These are phyloP conservation scores for Zelostemma sp. DNA, from an alignment of 1,140 invertebrate species.

Conservation along the genomic window DNA sequence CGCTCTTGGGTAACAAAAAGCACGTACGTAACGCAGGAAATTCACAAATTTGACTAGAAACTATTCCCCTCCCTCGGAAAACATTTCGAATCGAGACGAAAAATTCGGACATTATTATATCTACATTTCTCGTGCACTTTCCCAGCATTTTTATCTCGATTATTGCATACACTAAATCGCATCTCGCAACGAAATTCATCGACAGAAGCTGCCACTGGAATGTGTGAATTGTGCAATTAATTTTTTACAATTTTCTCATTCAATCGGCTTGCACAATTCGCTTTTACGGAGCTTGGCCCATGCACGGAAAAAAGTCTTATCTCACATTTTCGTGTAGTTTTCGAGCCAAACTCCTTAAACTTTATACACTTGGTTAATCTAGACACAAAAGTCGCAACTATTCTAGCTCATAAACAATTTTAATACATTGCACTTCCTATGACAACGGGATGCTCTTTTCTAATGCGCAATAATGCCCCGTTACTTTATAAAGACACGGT, in stretches of 20 bases:
- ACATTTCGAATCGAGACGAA: constrained; percentile 5
- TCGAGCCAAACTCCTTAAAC: no score
- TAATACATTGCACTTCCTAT: constrained; percentile 22
- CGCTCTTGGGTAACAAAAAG: constrained; percentile 1
- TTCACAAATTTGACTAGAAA: constrained; percentile 53
- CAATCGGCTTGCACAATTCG: background rate
- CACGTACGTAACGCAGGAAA: constrained; percentile 17
- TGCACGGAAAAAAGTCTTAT: no score
- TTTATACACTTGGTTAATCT: background rate
- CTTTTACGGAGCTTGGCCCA: background rate
- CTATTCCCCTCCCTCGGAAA: constrained; percentile 21
- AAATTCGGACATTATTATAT: background rate
- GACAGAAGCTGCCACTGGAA: background rate
- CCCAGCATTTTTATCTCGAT: no score
- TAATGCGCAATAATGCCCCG: constrained; percentile 22
- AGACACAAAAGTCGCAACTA: background rate
- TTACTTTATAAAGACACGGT: constrained; percentile 47
- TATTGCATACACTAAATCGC: no score
- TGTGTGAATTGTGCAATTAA: background rate
- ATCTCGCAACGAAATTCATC: background rate
- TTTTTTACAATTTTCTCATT: background rate
- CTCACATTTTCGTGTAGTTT: no score
- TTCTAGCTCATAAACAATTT: constrained; percentile 27
- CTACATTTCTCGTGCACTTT: background rate
- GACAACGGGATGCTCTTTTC: constrained; percentile 35